Conservation (phyloP, 2,888 invertebrate species). For the Lymantria dispar region DNA sequence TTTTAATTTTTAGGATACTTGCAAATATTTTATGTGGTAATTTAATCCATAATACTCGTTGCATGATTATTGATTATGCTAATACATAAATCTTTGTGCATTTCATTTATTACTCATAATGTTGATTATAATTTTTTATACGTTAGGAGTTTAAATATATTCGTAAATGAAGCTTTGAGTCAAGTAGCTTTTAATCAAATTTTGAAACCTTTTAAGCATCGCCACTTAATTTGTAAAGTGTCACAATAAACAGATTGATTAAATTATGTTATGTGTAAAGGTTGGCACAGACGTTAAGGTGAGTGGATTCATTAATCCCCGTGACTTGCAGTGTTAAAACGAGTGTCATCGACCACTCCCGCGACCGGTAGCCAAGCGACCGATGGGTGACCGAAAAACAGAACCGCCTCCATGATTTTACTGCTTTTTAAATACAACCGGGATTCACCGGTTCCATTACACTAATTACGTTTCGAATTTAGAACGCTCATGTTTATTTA, state of each 20-base stretch:
- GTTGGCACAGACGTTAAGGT: slow-evolving; percentile 43
- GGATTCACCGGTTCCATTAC: slow-evolving; percentile 60
- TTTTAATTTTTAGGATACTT: no score
- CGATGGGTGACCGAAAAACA: slow-evolving; percentile 28
- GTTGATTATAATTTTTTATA: background rate
- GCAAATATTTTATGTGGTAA: no score
- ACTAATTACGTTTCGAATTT: slow-evolving; percentile 63
- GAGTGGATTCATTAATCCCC: slow-evolving; percentile 71
- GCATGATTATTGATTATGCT: no score
- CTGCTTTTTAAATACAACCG: slow-evolving; percentile 48
- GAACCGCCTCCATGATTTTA: slow-evolving; percentile 40
- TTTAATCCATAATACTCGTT: no score
- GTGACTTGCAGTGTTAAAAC: slow-evolving; percentile 67
- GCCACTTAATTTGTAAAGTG: slow-evolving; percentile 53
- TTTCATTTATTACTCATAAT: no score
- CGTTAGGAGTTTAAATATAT: background rate
- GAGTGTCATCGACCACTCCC: slow-evolving; percentile 55
- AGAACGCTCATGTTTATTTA: slow-evolving; percentile 48
- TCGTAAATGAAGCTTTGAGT: slow-evolving; percentile 23
- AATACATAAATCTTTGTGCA: no score
- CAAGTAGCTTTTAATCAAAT: slow-evolving; percentile 31
- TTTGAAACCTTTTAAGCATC: slow-evolving; percentile 29
- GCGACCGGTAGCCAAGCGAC: slow-evolving; percentile 7
- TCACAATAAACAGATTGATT: slow-evolving; percentile 64
- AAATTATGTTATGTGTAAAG: slow-evolving; percentile 54